Evolutionary conservation across 1,140 invertebrate species (phyloP).

Genomic region (Venturia canescens): DNA sequence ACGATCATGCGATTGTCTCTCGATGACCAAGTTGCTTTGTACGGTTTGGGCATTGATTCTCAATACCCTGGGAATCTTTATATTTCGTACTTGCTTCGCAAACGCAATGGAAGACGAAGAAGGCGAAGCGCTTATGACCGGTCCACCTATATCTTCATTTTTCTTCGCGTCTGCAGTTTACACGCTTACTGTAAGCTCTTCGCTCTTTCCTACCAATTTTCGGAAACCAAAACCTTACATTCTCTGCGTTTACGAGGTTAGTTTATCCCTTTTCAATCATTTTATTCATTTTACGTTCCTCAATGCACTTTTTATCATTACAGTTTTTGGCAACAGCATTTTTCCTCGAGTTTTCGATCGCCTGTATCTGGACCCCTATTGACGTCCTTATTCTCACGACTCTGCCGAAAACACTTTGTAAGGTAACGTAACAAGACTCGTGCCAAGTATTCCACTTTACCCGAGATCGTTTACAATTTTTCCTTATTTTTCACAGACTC

Average conservation of each 20-base stretch:
- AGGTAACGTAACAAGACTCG: conserved; percentile 57
- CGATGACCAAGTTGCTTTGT: conserved; percentile 61
- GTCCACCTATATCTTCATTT: conserved; percentile 57
- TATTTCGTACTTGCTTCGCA: conserved; percentile 64
- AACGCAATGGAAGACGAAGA: conserved; percentile 62
- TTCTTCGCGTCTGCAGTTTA: conserved; percentile 64
- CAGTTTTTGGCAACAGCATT: conserved; percentile 67
- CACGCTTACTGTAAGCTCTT: conserved; percentile 56
- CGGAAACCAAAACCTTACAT: conserved; percentile 53
- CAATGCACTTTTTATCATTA: conserved; percentile 26
- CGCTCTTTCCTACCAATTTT: conserved; percentile 61
- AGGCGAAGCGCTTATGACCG: conserved; percentile 53
- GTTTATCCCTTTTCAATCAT: neutral
- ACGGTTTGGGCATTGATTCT: conserved; percentile 67
- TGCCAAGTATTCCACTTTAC: too few species aligned
- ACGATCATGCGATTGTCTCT: conserved; percentile 6
- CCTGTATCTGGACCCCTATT: conserved; percentile 66
- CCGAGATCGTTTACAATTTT: neutral
- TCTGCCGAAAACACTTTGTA: conserved; percentile 53
- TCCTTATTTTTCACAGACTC: conserved; percentile 32
- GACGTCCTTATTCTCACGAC: conserved; percentile 60
- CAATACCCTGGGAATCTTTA: conserved; percentile 54
- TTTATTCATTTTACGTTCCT: neutral
- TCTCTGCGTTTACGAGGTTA: conserved; percentile 66
- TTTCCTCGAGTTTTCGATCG: conserved; percentile 63